These are phyloP conservation scores for Epinephelus awoara DNA, from an alignment of 2,797 vertebrate species.

Conservation along the genomic window DNA sequence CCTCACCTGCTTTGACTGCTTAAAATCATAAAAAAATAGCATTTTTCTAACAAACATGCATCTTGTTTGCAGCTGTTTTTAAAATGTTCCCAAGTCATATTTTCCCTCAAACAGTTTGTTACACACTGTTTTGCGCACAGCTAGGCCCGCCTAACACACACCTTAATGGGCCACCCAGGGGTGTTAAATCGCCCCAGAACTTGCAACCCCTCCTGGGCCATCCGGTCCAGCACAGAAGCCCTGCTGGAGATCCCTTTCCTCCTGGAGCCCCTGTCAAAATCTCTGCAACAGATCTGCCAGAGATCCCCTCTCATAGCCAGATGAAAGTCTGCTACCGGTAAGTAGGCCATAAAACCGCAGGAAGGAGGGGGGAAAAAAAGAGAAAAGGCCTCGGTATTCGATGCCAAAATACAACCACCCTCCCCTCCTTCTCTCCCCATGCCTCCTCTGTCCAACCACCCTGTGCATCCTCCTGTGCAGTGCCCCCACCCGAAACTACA, in stretches of 20 bases:
- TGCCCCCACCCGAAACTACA: constrained; percentile 28
- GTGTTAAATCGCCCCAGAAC: constrained; percentile 56
- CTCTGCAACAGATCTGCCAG: constrained; percentile 68
- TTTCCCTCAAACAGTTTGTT: background rate
- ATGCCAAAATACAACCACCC: constrained; percentile 68
- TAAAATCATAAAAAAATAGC: background rate
- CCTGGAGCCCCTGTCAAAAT: constrained; percentile 56
- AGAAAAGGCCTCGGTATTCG: constrained; percentile 49
- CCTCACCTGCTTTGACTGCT: background rate
- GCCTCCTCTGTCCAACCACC: constrained; percentile 54
- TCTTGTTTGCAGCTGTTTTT: background rate
- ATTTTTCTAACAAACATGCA: background rate
- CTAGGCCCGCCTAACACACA: background rate
- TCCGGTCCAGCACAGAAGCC: constrained; percentile 53
- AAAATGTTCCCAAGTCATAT: background rate
- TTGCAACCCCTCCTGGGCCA: constrained; percentile 31
- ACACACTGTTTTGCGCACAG: constrained; percentile 12
- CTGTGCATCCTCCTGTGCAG: constrained; percentile 44
- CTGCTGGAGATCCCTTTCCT: constrained; percentile 63
- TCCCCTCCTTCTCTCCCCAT: constrained; percentile 43
- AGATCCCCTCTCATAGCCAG: constrained; percentile 66
- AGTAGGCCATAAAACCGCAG: constrained; percentile 84
- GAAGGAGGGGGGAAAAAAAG: constrained; percentile 64
- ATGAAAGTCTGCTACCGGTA: constrained; percentile 79
- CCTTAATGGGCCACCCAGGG: constrained; percentile 56